These are phyloP conservation scores for Picus viridis DNA, from an alignment of 2,797 vertebrate genomes.

Conservation along the genomic window DNA sequence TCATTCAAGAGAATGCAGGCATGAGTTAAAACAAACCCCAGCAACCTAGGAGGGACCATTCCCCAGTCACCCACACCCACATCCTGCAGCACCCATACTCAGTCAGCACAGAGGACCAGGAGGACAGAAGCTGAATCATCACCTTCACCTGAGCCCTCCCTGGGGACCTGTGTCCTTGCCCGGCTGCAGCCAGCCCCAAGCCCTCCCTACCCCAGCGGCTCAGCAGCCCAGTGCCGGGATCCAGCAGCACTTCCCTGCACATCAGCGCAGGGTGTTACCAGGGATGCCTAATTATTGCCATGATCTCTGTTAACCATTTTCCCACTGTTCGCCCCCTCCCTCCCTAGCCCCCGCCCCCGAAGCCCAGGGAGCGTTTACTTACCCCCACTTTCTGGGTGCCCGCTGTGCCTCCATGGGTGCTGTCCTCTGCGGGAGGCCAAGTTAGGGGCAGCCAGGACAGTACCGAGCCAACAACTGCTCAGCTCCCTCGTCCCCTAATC, in stretches of 20 bases:
- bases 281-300: not conserved
- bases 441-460: not conserved
- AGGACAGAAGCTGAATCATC: rapidly evolving
- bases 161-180: not conserved
- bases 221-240: rapidly evolving
- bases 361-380: not conserved
- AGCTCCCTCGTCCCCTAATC: not conserved
- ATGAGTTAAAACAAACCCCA: not conserved
- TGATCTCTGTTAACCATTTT: not conserved
- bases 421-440: not conserved
- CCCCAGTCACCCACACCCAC: rapidly evolving
- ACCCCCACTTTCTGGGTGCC: not conserved
- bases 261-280: not conserved
- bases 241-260: not conserved
- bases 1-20: rapidly evolving
- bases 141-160: rapidly evolving
- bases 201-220: rapidly evolving
- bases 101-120: rapidly evolving
- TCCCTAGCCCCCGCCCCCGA: not conserved
- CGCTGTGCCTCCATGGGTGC: not conserved
- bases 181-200: rapidly evolving
- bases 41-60: not conserved
- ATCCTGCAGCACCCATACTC: rapidly evolving
- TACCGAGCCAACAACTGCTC: not conserved
- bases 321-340: not conserved